Percentiles rank a stretch among this genome's conserved stretches.
phyloP scores from a whole-genome alignment of 2,888 invertebrate species.

The Metopia argyrocephala region DNA sequence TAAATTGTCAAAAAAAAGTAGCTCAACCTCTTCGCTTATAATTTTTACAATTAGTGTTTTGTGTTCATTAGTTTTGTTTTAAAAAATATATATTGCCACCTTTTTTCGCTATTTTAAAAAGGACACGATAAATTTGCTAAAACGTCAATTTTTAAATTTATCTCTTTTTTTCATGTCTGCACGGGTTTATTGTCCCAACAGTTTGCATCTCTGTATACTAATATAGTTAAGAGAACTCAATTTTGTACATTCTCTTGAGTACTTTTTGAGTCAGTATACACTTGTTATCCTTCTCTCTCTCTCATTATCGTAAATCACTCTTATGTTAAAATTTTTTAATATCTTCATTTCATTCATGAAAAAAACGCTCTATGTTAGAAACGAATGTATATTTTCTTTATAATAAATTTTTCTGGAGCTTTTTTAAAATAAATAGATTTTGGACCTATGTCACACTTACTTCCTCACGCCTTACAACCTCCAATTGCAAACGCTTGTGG shows the following conservation, averaged over 20 bases:
- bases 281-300: conserved; percentile 49
- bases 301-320: conserved; percentile 2
- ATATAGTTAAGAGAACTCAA: not conserved
- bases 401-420: conserved; percentile 50
- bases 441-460: conserved; percentile 83
- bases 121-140: too few species aligned
- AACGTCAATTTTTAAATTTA: too few species aligned
- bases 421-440: not conserved
- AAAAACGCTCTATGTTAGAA: not conserved
- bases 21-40: too few species aligned
- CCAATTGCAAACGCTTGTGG: conserved; percentile 95
- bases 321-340: not conserved
- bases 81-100: too few species aligned
- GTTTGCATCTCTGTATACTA: not conserved
- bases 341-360: not conserved
- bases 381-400: conserved; percentile 23
- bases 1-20: too few species aligned
- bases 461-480: conserved; percentile 98
- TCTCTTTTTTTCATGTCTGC: too few species aligned
- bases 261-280: conserved; percentile 9
- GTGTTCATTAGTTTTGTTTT: too few species aligned
- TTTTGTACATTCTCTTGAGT: conserved; percentile 32
- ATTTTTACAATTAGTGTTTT: too few species aligned
- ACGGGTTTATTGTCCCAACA: not conserved
- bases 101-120: too few species aligned